A percentile compares a stretch with the other conserved stretches of the same genome.
These are phyloP conservation scores for Uloborus diversus DNA, from an alignment of 1,140 invertebrate species.

Conservation along the genomic window DNA sequence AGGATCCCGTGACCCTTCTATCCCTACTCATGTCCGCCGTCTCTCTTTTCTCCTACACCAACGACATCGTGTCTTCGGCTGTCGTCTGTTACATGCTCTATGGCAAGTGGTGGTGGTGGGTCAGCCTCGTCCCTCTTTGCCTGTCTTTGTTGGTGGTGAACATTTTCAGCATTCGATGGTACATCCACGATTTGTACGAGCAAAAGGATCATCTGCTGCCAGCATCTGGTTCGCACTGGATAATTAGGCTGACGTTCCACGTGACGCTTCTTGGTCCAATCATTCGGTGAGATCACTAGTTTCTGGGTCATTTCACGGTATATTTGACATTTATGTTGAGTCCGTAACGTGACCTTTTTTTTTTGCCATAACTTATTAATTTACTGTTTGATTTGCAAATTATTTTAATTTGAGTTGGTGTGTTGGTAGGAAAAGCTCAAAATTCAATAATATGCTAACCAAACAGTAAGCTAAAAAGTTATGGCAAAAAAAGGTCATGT, in stretches of 20 bases:
- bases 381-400: too few species aligned
- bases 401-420: too few species aligned
- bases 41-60: slow-evolving; percentile 53
- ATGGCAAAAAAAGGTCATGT: too few species aligned
- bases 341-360: too few species aligned
- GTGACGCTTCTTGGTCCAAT: slow-evolving; percentile 59
- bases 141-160: slow-evolving; percentile 58
- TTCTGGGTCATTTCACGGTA: too few species aligned
- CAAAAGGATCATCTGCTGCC: slow-evolving; percentile 17
- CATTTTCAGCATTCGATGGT: slow-evolving; percentile 60
- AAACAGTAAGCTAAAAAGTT: too few species aligned
- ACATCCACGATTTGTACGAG: slow-evolving; percentile 47
- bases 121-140: slow-evolving; percentile 54
- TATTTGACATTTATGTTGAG: too few species aligned
- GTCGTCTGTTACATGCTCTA: slow-evolving; percentile 58
- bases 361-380: too few species aligned
- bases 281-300: slow-evolving; percentile 57
- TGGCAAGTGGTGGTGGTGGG: slow-evolving; percentile 55
- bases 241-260: slow-evolving; percentile 57
- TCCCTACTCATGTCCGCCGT: slow-evolving; percentile 39
- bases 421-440: too few species aligned
- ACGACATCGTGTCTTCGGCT: slow-evolving; percentile 54
- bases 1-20: neutral
- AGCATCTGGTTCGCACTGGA: slow-evolving; percentile 53
- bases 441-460: too few species aligned